phyloP scores from a whole-genome alignment of 2,888 invertebrate genomes.

The Monopis laevigella region DNA sequence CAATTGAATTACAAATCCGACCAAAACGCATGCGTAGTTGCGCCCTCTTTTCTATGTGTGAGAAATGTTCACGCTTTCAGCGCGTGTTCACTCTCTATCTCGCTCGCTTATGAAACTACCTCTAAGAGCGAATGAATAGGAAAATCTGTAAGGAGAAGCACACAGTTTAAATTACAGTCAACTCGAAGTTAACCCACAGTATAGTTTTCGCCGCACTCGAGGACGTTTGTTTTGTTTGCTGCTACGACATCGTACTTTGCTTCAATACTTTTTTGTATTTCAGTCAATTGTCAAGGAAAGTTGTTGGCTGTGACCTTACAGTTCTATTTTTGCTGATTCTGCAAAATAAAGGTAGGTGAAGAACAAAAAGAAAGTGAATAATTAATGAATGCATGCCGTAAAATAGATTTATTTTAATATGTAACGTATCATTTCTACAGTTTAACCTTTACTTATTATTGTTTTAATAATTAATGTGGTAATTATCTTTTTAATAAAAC shows the following conservation, averaged over 20 bases:
- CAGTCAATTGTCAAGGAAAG: slow-evolving; percentile 39
- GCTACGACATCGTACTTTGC: too few relatives aligned
- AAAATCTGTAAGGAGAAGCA: slow-evolving; percentile 41
- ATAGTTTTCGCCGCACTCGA: slow-evolving; percentile 40
- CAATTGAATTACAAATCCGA: background rate
- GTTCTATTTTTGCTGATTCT: too few relatives aligned
- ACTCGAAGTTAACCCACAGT: slow-evolving; percentile 48
- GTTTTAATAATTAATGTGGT: too few relatives aligned
- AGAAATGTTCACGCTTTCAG: slow-evolving; percentile 7
- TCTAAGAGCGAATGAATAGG: slow-evolving; percentile 19
- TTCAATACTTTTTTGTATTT: too few relatives aligned
- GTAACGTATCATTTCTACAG: too few relatives aligned
- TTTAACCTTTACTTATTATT: too few relatives aligned
- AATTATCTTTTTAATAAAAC: too few relatives aligned
- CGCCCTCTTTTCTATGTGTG: slow-evolving; percentile 1
- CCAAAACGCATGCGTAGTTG: slow-evolving; percentile 7
- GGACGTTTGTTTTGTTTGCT: background rate
- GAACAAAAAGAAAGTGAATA: too few relatives aligned
- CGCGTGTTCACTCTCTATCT: slow-evolving; percentile 2
- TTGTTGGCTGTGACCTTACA: too few relatives aligned
- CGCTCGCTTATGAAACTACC: slow-evolving; percentile 19
- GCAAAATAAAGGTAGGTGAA: too few relatives aligned
- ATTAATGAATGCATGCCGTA: too few relatives aligned
- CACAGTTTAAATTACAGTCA: slow-evolving; percentile 56
- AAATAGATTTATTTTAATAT: too few relatives aligned